These are phyloP conservation scores for Saimiri boliviensis DNA, from an alignment of 2,113 vertebrate genomes.

Conservation along the genomic window DNA sequence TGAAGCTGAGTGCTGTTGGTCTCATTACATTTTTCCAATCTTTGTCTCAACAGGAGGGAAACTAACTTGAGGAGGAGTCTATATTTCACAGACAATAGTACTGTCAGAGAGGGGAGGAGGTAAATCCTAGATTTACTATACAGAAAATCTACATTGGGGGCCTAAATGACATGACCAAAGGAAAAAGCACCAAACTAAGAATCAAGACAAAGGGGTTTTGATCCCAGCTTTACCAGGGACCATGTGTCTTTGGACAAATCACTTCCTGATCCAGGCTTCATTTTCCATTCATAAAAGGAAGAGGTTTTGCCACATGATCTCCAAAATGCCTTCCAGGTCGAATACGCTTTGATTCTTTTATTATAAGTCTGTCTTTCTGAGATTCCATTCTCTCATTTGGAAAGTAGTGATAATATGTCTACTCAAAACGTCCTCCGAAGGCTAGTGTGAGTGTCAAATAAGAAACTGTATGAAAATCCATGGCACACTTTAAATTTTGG, in stretches of 20 bases:
- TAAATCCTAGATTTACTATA: background rate
- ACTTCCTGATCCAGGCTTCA: constrained; percentile 9
- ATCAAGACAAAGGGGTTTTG: background rate
- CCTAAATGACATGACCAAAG: background rate
- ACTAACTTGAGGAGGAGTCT: background rate
- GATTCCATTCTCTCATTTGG: constrained; percentile 62
- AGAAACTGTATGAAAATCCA: constrained; percentile 36
- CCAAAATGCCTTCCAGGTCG: constrained; percentile 30
- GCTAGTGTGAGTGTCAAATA: constrained; percentile 41
- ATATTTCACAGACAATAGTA: background rate
- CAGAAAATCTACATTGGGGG: background rate
- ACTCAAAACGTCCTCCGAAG: constrained; percentile 4
- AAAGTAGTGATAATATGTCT: constrained; percentile 58
- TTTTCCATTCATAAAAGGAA: constrained; percentile 58
- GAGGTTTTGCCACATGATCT: background rate
- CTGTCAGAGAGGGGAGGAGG: background rate
- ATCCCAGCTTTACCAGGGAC: background rate
- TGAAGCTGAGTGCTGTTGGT: background rate
- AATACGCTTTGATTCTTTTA: constrained; percentile 49
- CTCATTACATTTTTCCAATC: background rate
- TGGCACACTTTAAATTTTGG: constrained; percentile 20
- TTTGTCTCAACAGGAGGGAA: background rate
- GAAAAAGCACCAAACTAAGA: constrained; percentile 35
- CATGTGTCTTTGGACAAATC: background rate
- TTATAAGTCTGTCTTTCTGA: constrained; percentile 51